These are phyloP conservation scores for Tineola bisselliella DNA, from an alignment of 2,888 invertebrate species.

Conservation along the genomic window DNA sequence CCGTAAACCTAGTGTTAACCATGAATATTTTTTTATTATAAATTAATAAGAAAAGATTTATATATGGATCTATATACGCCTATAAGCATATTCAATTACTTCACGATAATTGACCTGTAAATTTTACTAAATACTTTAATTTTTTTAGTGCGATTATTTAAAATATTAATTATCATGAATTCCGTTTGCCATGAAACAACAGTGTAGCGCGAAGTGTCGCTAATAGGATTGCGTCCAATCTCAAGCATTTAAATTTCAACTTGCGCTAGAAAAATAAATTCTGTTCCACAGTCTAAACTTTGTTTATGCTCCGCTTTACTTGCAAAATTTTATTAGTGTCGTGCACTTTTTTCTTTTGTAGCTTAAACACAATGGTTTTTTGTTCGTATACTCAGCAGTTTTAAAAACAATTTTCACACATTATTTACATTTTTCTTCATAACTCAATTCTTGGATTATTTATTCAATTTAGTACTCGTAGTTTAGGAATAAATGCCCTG, in stretches of 20 bases:
- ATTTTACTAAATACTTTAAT: no score
- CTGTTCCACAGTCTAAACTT: neutral
- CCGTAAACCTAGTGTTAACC: no score
- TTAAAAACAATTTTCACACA: neutral
- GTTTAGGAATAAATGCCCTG: no score
- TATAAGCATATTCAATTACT: no score
- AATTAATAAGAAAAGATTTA: no score
- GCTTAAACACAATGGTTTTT: no score
- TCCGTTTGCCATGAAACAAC: neutral
- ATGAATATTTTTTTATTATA: no score
- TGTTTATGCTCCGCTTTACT: conserved; percentile 3
- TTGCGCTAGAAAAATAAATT: conserved; percentile 10
- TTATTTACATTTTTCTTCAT: no score
- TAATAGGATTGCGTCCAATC: conserved; percentile 13
- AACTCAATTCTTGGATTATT: no score
- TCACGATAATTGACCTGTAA: no score
- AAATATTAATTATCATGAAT: neutral
- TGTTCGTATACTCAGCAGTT: neutral
- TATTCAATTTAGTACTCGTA: no score
- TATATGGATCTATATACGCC: no score
- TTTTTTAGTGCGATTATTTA: neutral
- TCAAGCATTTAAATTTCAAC: conserved; percentile 9
- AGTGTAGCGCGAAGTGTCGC: conserved; percentile 4
- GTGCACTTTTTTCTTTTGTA: neutral
- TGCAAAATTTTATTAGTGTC: conserved; percentile 1